phyloP scores from a whole-genome alignment of 2,888 invertebrate genomes.

The Eledone cirrhosa region DNA sequence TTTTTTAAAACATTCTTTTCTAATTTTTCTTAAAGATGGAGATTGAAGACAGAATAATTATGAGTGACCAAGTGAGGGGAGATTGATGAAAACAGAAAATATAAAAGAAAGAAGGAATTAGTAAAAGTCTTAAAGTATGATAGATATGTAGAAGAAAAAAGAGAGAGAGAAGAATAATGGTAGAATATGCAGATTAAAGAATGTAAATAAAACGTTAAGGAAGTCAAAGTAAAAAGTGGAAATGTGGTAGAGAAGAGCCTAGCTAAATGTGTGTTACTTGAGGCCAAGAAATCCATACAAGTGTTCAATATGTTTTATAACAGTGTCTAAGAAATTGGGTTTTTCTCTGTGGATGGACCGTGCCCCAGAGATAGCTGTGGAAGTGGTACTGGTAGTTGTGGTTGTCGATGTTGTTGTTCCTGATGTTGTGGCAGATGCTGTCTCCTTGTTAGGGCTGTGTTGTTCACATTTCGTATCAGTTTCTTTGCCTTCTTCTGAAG shows the following conservation, averaged over 20 bases:
- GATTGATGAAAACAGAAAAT: background rate
- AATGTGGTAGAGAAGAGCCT: too few relatives aligned
- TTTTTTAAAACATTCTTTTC: too few relatives aligned
- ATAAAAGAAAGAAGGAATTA: background rate
- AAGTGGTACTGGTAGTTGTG: constrained; percentile 29
- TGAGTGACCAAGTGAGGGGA: too few relatives aligned
- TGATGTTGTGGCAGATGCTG: constrained; percentile 19
- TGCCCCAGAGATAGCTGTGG: constrained; percentile 26
- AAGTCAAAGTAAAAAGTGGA: background rate
- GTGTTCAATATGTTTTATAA: constrained; percentile 56
- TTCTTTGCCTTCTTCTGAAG: constrained; percentile 27
- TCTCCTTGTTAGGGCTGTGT: constrained; percentile 22
- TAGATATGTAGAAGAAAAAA: constrained; percentile 11
- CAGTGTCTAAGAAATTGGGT: constrained; percentile 52
- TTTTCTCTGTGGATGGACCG: constrained; percentile 43
- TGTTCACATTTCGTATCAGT: constrained; percentile 29
- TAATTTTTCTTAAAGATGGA: too few relatives aligned
- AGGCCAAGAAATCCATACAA: constrained; percentile 39
- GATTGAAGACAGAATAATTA: too few relatives aligned
- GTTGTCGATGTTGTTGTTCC: constrained; percentile 18
- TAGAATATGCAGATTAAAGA: constrained; percentile 3
- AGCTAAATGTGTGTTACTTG: constrained; percentile 17
- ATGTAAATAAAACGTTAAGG: background rate
- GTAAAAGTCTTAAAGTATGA: background rate
- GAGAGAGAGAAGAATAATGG: background rate